Evolutionary conservation across 2,113 vertebrate genomes (phyloP).

Genomic region (Nothobranchius furzeri): DNA sequence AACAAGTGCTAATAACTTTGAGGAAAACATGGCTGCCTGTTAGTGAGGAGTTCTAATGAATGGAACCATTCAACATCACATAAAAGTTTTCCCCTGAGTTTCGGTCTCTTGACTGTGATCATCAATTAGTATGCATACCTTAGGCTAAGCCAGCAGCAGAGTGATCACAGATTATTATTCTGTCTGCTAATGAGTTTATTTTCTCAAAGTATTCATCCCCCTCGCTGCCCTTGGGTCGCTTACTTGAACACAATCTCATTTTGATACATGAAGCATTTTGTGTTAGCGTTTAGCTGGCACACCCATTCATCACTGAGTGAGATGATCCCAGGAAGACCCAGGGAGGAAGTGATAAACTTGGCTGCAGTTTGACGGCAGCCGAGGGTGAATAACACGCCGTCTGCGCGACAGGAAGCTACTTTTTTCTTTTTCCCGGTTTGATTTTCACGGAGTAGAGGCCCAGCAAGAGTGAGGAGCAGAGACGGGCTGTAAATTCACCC

Average conservation of each 20-base stretch:
- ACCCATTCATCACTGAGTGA: conserved; percentile 16
- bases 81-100: conserved; percentile 35
- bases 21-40: conserved; percentile 7
- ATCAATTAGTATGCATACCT: conserved; percentile 51
- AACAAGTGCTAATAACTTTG: conserved; percentile 30
- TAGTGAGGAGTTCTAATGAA: conserved; percentile 43
- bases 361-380: conserved; percentile 53
- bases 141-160: conserved; percentile 29
- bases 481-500: conserved; percentile 56
- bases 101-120: conserved; percentile 42
- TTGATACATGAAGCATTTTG: conserved; percentile 2
- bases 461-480: conserved; percentile 29
- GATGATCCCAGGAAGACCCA: conserved; percentile 26
- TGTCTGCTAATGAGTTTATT: conserved; percentile 48
- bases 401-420: conserved; percentile 26
- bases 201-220: conserved; percentile 27
- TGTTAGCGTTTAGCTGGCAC: not conserved
- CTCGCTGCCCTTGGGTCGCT: conserved; percentile 16
- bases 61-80: conserved; percentile 33
- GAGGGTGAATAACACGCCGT: conserved; percentile 45
- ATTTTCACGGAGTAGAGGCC: conserved; percentile 42
- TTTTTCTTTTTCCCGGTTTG: conserved; percentile 35
- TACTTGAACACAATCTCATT: conserved; percentile 9
- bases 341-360: conserved; percentile 52
- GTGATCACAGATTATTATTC: conserved; percentile 48